Conservation (phyloP, 1,140 invertebrate species). For the Sminthurides bifidus region DNA sequence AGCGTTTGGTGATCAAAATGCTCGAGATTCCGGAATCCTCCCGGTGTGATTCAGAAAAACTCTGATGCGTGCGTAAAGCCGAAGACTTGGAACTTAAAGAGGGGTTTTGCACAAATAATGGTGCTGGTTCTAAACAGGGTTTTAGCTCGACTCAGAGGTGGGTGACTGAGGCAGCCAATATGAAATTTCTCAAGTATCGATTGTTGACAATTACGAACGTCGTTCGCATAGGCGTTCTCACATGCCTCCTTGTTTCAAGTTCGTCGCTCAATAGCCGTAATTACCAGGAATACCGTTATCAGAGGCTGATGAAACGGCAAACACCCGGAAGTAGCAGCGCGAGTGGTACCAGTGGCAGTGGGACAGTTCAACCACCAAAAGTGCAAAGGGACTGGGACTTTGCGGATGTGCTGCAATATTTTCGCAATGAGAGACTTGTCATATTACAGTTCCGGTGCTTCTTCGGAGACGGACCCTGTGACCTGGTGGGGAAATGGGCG, state of each 20-base stretch:
- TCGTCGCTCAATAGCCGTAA: neutral
- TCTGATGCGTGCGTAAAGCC: no score
- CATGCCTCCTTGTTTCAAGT: neutral
- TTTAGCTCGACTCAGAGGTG: no score
- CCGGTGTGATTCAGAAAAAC: no score
- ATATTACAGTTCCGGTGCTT: constrained; percentile 24
- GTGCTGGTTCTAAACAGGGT: no score
- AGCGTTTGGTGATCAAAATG: no score
- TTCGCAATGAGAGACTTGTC: constrained; percentile 22
- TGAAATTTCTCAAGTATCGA: no score
- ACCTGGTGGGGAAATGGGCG: constrained; percentile 20
- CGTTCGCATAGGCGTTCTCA: neutral
- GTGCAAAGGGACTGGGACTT: constrained; percentile 21
- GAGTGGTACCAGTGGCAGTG: neutral
- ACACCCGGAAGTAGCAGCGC: neutral
- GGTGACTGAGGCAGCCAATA: no score
- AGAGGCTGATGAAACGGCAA: neutral
- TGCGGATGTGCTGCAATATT: constrained; percentile 19
- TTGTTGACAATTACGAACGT: neutral
- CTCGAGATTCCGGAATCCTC: no score
- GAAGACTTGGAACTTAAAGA: no score
- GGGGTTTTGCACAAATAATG: no score
- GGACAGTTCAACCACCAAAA: constrained; percentile 4
- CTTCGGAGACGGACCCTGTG: constrained; percentile 25
- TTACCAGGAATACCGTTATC: constrained; percentile 2